Conservation (phyloP, 1,140 invertebrate species). For the Drosophila pallidifrons region DNA sequence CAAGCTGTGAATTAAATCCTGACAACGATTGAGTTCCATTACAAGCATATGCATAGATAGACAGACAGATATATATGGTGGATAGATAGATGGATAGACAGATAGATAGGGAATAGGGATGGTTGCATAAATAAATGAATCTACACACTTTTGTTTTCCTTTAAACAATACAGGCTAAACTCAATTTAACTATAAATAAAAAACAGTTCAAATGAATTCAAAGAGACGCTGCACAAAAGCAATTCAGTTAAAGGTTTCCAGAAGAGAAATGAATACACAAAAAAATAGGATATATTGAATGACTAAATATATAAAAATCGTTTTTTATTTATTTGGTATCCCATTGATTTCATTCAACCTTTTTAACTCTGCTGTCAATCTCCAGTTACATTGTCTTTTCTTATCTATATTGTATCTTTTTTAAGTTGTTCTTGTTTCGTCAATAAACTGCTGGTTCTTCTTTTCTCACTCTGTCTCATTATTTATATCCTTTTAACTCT, state of each 20-base stretch:
- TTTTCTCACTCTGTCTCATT: background rate
- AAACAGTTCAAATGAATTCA: background rate
- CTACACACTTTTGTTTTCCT: conserved; percentile 3
- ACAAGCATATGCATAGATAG: conserved; percentile 8
- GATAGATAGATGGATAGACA: background rate
- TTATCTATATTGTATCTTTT: background rate
- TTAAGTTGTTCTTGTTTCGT: background rate
- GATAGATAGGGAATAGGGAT: background rate
- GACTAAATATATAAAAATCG: background rate
- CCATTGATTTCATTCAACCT: background rate
- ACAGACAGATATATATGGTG: background rate
- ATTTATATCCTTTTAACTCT: background rate
- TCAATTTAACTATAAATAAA: background rate
- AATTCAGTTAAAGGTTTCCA: background rate
- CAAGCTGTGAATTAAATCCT: conserved; percentile 49
- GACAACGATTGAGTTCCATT: conserved; percentile 44
- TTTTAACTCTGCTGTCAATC: background rate
- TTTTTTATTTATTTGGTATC: background rate
- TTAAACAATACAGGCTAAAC: background rate
- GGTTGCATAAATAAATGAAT: background rate
- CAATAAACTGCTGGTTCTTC: background rate
- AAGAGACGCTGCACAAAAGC: background rate
- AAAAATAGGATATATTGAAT: background rate
- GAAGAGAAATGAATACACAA: background rate
- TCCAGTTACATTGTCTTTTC: conserved; percentile 9